phyloP scores from a whole-genome alignment of 2,888 invertebrate genomes.

The Ditylenchus weischeri region DNA sequence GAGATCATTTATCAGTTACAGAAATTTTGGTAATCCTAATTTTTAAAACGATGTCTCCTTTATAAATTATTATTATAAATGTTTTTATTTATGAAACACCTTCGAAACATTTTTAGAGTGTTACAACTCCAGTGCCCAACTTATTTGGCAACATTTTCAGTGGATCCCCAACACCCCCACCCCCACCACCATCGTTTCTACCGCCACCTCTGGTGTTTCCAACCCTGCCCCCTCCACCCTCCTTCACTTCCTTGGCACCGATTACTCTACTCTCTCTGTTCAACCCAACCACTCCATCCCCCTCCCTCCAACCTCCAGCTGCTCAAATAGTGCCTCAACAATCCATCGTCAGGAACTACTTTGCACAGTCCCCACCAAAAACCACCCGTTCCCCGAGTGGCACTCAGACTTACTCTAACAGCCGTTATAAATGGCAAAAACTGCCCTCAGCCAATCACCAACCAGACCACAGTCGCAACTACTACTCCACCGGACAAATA shows the following conservation, averaged over 20 bases:
- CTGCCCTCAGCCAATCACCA: background rate
- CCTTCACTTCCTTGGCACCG: background rate
- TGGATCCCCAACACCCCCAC: background rate
- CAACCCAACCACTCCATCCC: background rate
- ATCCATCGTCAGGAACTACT: background rate
- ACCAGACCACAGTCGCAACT: background rate
- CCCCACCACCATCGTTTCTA: background rate
- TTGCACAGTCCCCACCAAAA: background rate
- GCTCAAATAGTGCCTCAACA: background rate
- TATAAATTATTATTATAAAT: too few species aligned
- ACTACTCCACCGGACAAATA: background rate
- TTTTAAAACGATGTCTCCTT: too few species aligned
- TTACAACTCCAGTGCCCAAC: background rate
- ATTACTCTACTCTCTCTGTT: background rate
- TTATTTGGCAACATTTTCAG: background rate
- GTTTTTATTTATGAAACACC: too few species aligned
- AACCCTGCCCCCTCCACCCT: constrained; percentile 13
- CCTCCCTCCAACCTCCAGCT: background rate
- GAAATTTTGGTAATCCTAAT: too few species aligned
- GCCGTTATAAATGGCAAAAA: background rate
- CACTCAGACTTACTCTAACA: background rate
- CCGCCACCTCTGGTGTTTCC: constrained; percentile 13
- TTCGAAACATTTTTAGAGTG: too few species aligned
- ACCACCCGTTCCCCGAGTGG: background rate
- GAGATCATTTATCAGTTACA: too few species aligned